Base-by-base conservation (phyloP, 2,888 invertebrate genomes). In the Slavum lentiscoides region DNA sequence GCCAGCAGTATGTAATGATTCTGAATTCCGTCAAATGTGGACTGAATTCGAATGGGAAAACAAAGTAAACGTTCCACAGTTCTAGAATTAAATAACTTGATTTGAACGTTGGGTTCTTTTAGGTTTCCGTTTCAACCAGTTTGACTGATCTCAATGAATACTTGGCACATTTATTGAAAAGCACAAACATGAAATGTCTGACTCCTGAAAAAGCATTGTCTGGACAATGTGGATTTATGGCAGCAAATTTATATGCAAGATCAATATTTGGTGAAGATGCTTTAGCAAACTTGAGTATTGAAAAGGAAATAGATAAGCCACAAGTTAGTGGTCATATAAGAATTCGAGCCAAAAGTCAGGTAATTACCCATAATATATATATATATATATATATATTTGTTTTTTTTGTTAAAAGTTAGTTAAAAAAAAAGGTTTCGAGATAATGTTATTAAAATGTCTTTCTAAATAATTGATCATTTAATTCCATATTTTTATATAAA, bases 11-110 rank as follows among this genome's bases (percentile, higher is more conserved):
- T 98, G 98, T 87, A 94, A 93, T 75, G 99, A 99, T 87, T 92
- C 93, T 0, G 98, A 99, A 88, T 99, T 99, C 90, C 89, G 99
- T 9, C 93, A 95, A 88, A 99, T 99, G 99, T 99, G 99, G 99
- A 96, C 97, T 4, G 98, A 98, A 89, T 99, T 99, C 88, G 99
- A 99, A 88, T 99, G 99, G 99, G 99, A 99, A 89, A 99, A 99
- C 88, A 99, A 99, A 91, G 97, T 89, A 83, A 30, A 21, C 59
- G 69, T 3, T 49, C 76, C 11, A n/a, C 0, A 39, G 6, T 67
- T 3, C 9, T 30, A 53, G 61, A 21, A 68, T 74, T 58, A 61
- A 74, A n/a, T 15, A 61, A 55, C 7, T 58, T 43, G 7, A 43
- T 43, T 43, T 43, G 43, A 43, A 43, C 43, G 7, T 49, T 49